Base-by-base conservation (phyloP, 92 coral and sea anemone genomes). In the Nematostella vectensis region DNA sequence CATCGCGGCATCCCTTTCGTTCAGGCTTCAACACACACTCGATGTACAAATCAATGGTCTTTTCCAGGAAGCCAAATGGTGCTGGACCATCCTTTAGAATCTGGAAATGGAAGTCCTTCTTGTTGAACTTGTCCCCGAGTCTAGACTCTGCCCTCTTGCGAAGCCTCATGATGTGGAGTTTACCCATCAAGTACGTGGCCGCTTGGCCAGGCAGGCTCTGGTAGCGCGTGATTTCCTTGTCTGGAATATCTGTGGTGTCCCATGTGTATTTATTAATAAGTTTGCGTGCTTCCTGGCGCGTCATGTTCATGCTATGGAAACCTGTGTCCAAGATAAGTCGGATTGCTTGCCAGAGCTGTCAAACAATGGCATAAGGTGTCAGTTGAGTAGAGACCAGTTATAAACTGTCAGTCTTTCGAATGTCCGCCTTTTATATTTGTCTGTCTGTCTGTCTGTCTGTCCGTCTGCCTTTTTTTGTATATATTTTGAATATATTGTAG, bases 161-260 rank as follows among this genome's bases (percentile, higher is more conserved):
- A 19, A 83, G 71, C 31, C 68, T 71, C 59, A 73, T 56, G 50
- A 83, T 83, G 28, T 62, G 69, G 28, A 63, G 69, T 58, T 79
- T 74, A 11, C 93, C 93, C 11, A 83, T 38, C 57, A 60, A 51
- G 48, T 83, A 83, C 0, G 93, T 63, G 1, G 71, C 47, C 0
- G 86, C 78, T 64, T 83, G 93, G 11, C 78, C 93, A 24, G 93
- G 93, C 55, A 83, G 61, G 72, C 85, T 83, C 58, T 83, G 93
- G 57, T 74, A 74, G 29, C 93, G 81, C 21, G 93, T 78, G 21
- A 83, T 63, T 63, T 83, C 93, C 33, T 83, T 83, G 2, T 55
- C 59, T 1, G 76, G 82, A 38, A 70, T 68, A 53, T 78, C 82
- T 1, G 80, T 66, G 3, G 72, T 65, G 44, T 78, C 84, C 93